A percentile compares a stretch with the other conserved stretches of the same genome.
Evolutionary conservation across 2,888 invertebrate species (phyloP).

Genomic region (Lamproptera curius): DNA sequence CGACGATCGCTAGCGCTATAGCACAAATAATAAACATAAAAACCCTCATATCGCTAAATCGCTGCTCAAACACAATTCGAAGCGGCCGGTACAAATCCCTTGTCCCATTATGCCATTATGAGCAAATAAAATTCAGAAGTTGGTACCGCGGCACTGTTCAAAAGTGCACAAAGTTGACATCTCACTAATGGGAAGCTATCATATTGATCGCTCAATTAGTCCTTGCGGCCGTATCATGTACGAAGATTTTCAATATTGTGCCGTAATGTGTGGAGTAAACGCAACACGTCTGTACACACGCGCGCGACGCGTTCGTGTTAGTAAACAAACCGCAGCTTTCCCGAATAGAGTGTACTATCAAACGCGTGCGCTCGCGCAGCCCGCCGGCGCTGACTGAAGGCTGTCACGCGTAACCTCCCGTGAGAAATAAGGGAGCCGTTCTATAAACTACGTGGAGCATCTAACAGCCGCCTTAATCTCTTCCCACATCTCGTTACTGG

Average conservation of each 20-base stretch:
- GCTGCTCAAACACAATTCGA: slow-evolving; percentile 55
- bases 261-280: slow-evolving; percentile 28
- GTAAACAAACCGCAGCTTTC: slow-evolving; percentile 54
- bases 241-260: slow-evolving; percentile 35
- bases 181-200: slow-evolving; percentile 61
- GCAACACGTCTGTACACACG: slow-evolving; percentile 36
- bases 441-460: slow-evolving; percentile 23
- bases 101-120: slow-evolving; percentile 65
- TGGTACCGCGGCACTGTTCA: slow-evolving; percentile 54
- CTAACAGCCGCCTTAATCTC: slow-evolving; percentile 5
- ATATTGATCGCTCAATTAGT: slow-evolving; percentile 49
- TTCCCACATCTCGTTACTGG: slow-evolving; percentile 5
- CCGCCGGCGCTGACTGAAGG: slow-evolving; percentile 67
- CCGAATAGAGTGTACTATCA: slow-evolving; percentile 29
- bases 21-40: slow-evolving; percentile 64
- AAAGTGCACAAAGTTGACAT: slow-evolving; percentile 61
- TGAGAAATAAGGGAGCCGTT: slow-evolving; percentile 45
- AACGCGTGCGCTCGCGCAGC: slow-evolving; percentile 72
- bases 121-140: slow-evolving; percentile 46
- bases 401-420: slow-evolving; percentile 63
- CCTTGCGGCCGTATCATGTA: slow-evolving; percentile 39
- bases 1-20: slow-evolving; percentile 62
- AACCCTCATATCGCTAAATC: slow-evolving; percentile 60
- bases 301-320: slow-evolving; percentile 42
- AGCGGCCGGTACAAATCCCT: slow-evolving; percentile 57